Conservation (phyloP, 2,113 vertebrate genomes). For the Microtus ochrogaster region DNA sequence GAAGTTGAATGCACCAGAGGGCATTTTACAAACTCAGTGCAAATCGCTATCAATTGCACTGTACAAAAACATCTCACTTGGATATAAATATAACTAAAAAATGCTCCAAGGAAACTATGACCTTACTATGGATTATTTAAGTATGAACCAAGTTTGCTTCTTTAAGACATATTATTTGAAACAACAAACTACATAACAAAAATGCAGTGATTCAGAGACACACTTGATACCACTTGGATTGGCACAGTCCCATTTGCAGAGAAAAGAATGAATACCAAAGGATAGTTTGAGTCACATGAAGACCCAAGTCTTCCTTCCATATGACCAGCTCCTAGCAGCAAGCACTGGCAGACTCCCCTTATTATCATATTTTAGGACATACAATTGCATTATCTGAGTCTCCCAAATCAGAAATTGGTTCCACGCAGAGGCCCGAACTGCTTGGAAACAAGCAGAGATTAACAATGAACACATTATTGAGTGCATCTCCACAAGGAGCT, state of each 20-base stretch:
- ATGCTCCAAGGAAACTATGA: not conserved
- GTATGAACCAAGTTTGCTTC: not conserved
- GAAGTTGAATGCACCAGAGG: not conserved
- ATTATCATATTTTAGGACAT: slow-evolving; percentile 60
- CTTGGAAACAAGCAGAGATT: slow-evolving; percentile 42
- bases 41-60: not conserved
- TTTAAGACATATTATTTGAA: slow-evolving; percentile 39
- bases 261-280: not conserved
- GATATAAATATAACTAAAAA: slow-evolving; percentile 31
- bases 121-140: slow-evolving; percentile 52
- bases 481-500: not conserved
- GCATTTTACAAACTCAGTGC: not conserved
- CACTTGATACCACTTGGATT: not conserved
- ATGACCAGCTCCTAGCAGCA: not conserved
- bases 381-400: slow-evolving; percentile 69
- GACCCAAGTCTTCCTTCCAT: not conserved
- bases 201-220: slow-evolving; percentile 37
- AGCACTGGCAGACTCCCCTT: slow-evolving; percentile 38
- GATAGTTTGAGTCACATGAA: not conserved
- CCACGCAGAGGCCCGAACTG: slow-evolving; percentile 59
- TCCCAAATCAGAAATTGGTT: slow-evolving; percentile 64
- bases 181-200: slow-evolving; percentile 20
- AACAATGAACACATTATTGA: slow-evolving; percentile 25
- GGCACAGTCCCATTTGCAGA: not conserved
- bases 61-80: not conserved